Conservation (phyloP, 1,140 invertebrate genomes). For the Drosophila pectinifera region DNA sequence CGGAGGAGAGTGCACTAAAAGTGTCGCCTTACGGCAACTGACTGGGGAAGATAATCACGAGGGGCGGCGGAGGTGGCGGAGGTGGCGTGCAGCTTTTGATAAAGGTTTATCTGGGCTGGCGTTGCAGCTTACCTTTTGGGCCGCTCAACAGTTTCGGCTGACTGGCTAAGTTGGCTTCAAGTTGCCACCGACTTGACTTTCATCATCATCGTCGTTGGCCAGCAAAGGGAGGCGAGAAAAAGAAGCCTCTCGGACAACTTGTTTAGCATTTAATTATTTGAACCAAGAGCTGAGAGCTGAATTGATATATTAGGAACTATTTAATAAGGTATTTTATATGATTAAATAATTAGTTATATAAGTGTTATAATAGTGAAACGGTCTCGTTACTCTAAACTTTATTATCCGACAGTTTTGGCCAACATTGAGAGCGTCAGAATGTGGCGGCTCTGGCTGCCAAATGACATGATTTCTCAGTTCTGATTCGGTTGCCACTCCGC, state of each 20-base stretch:
- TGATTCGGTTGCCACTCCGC: conserved; percentile 45
- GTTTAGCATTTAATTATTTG: conserved; percentile 62
- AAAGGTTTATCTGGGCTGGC: conserved; percentile 58
- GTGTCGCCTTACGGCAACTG: conserved; percentile 62
- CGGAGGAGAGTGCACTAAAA: conserved; percentile 54
- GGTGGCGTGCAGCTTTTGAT: conserved; percentile 43
- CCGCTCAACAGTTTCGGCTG: conserved; percentile 54
- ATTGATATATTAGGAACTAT: too few species aligned
- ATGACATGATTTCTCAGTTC: conserved; percentile 75
- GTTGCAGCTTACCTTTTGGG: conserved; percentile 26
- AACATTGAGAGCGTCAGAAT: too few species aligned
- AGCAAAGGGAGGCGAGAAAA: too few species aligned
- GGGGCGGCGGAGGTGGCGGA: not conserved
- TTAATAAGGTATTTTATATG: too few species aligned
- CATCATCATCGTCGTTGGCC: conserved; percentile 45
- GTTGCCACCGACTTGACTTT: conserved; percentile 66
- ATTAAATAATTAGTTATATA: too few species aligned
- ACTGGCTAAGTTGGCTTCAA: conserved; percentile 62
- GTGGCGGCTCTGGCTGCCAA: conserved; percentile 54
- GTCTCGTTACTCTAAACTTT: too few species aligned
- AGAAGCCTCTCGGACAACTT: too few species aligned
- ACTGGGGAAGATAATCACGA: conserved; percentile 52
- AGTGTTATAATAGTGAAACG: too few species aligned
- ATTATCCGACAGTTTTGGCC: too few species aligned
- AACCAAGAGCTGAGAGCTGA: conserved; percentile 24